Conservation (phyloP, 1,140 invertebrate species). For the Drepana arcuata region DNA sequence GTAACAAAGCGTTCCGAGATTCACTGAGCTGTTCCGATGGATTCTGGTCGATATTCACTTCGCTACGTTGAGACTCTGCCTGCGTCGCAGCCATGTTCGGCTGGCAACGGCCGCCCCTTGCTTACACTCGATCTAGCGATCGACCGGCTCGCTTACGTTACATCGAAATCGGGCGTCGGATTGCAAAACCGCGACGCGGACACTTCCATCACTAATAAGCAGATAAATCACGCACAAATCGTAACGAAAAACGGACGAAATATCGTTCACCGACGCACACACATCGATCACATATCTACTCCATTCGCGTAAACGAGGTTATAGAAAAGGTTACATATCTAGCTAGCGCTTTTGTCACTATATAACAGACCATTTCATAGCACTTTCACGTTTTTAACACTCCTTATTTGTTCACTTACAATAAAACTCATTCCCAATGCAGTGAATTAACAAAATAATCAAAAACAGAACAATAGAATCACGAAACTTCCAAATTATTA, state of each 20-base stretch:
- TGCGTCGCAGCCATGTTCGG: slow-evolving; percentile 78
- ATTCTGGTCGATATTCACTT: slow-evolving; percentile 75
- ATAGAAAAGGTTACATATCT: slow-evolving; percentile 77
- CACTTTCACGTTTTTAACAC: slow-evolving; percentile 59
- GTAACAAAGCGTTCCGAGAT: slow-evolving; percentile 74
- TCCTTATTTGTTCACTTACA: slow-evolving; percentile 41
- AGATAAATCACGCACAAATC: slow-evolving; percentile 69
- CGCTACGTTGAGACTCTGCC: slow-evolving; percentile 76
- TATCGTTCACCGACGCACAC: slow-evolving; percentile 76
- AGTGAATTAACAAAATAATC: slow-evolving; percentile 30
- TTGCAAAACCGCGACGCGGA: slow-evolving; percentile 69
- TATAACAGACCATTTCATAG: slow-evolving; percentile 64
- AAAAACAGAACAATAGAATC: slow-evolving; percentile 69
- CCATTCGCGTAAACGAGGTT: slow-evolving; percentile 80
- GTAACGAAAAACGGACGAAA: slow-evolving; percentile 71
- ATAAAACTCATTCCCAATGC: slow-evolving; percentile 46
- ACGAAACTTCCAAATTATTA: slow-evolving; percentile 71
- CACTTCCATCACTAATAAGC: slow-evolving; percentile 72
- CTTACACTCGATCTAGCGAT: slow-evolving; percentile 71
- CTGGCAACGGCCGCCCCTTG: slow-evolving; percentile 68
- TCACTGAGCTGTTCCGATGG: slow-evolving; percentile 74
- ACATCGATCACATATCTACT: slow-evolving; percentile 78
- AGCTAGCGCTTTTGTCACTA: slow-evolving; percentile 61
- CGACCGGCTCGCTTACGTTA: slow-evolving; percentile 71
- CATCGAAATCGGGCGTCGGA: slow-evolving; percentile 71